Conservation (phyloP, 2,888 invertebrate genomes). For the Isoperla grammatica region DNA sequence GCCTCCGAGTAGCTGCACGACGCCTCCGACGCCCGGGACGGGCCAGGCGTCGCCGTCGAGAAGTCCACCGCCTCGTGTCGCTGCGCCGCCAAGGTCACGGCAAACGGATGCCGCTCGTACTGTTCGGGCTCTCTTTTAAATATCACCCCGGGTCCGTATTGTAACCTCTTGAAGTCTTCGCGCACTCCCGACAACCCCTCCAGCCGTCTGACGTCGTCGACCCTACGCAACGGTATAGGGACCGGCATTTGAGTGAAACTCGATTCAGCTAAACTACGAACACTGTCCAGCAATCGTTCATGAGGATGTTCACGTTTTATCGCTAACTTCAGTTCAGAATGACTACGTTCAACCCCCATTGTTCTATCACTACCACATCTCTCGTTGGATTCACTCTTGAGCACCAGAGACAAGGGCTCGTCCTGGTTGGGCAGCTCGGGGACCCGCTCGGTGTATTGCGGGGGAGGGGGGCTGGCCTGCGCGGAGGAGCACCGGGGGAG, state of each 20-base stretch:
- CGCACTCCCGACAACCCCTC: neutral
- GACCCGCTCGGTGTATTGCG: conserved; percentile 18
- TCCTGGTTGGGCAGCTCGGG: conserved; percentile 28
- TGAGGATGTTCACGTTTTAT: too few species aligned
- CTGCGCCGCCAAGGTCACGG: neutral
- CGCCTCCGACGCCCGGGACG: neutral
- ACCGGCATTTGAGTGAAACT: too few species aligned
- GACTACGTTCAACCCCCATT: too few species aligned
- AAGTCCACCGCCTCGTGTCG: neutral
- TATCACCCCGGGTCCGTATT: neutral
- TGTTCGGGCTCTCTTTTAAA: conserved; percentile 3
- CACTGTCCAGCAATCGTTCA: too few species aligned
- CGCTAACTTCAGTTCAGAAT: too few species aligned
- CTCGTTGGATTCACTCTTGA: neutral
- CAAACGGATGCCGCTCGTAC: neutral
- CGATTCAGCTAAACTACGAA: too few species aligned
- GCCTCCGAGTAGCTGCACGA: neutral
- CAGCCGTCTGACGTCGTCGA: too few species aligned
- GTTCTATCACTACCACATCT: too few species aligned
- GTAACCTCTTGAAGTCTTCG: conserved; percentile 2
- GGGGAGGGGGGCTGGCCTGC: conserved; percentile 26
- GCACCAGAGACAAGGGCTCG: conserved; percentile 31
- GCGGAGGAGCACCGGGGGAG: conserved; percentile 34
- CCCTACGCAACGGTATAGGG: too few species aligned
- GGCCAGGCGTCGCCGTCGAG: neutral